phyloP scores from a whole-genome alignment of 2,797 vertebrate species.

The Pantherophis alleghaniensis region DNA sequence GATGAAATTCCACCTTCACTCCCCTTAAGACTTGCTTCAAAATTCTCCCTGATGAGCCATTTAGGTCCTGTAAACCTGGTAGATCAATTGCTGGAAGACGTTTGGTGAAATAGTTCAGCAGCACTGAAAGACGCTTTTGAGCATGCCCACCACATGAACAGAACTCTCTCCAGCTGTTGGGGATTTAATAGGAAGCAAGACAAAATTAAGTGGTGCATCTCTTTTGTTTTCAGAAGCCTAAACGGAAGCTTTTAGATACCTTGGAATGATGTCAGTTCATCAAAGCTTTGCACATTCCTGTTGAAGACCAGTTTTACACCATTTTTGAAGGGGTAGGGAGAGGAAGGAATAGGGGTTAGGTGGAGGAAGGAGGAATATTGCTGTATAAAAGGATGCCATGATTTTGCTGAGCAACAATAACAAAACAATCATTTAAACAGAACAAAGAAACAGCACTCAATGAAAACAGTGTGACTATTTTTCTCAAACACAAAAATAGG shows the following conservation, averaged over 20 bases:
- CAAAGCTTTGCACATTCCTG: not conserved
- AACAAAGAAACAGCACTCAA: not conserved
- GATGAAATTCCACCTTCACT: not conserved
- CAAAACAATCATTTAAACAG: slow-evolving; percentile 1
- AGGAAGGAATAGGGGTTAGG: not conserved
- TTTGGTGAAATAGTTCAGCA: not conserved
- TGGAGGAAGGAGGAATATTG: not conserved
- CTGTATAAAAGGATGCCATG: not conserved
- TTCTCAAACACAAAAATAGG: not conserved
- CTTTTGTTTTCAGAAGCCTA: not conserved
- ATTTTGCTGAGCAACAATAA: not conserved
- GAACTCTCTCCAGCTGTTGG: not conserved
- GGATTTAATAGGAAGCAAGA: not conserved
- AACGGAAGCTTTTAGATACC: not conserved
- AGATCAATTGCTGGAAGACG: not conserved
- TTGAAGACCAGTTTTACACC: not conserved
- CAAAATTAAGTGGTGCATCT: not conserved
- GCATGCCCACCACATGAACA: not conserved
- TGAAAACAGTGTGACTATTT: not conserved
- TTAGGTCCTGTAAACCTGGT: not conserved
- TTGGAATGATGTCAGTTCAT: not conserved
- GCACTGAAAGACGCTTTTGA: not conserved
- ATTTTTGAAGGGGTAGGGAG: not conserved
- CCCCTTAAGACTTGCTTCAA: not conserved
- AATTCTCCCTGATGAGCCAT: not conserved